Percentiles rank a stretch among this genome's conserved stretches.
Evolutionary conservation across 2,888 invertebrate genomes (phyloP).

Genomic region (Lamproptera curius): DNA sequence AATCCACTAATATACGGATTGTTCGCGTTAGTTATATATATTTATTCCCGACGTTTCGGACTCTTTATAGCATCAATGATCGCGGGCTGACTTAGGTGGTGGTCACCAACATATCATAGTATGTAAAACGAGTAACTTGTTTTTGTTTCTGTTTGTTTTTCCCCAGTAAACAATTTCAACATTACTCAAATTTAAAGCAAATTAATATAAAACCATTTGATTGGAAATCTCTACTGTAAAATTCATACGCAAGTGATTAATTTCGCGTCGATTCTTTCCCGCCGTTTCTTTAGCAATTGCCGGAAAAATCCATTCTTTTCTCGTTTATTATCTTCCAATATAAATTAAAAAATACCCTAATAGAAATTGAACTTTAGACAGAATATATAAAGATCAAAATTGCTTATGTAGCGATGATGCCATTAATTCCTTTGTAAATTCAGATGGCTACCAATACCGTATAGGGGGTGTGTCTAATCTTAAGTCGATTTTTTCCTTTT

Average conservation of each 20-base stretch:
- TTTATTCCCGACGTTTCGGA: no score
- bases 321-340: constrained; percentile 14
- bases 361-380: neutral
- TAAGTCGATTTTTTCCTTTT: constrained; percentile 68
- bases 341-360: no score
- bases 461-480: constrained; percentile 68
- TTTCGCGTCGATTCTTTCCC: constrained; percentile 5
- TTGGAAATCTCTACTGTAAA: constrained; percentile 15
- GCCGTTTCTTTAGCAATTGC: constrained; percentile 8
- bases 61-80: no score
- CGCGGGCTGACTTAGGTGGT: no score
- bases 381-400: neutral
- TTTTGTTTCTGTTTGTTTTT: no score
- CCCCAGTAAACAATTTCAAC: no score
- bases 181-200: no score
- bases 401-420: no score
- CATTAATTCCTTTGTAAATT: constrained; percentile 1
- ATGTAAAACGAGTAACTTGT: no score
- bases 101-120: no score
- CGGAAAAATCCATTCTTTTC: constrained; percentile 15
- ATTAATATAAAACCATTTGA: neutral
- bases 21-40: no score
- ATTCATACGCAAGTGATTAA: constrained; percentile 2
- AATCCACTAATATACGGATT: no score
- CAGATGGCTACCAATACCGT: constrained; percentile 54